These are phyloP conservation scores for Drosophila asahinai DNA, from an alignment of 1,140 invertebrate genomes.

Conservation along the genomic window DNA sequence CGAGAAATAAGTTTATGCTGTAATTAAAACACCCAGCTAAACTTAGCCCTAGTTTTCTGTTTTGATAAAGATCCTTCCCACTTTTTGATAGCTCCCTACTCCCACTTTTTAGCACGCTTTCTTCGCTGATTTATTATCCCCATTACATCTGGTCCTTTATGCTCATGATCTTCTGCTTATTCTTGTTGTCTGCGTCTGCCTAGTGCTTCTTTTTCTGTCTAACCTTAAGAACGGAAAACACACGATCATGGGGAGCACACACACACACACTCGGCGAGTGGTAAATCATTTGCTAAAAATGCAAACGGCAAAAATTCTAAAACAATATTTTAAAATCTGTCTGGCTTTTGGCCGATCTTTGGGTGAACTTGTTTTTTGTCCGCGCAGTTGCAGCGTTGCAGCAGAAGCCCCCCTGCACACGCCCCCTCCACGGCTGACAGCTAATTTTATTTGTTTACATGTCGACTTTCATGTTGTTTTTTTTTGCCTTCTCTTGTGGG, in stretches of 20 bases:
- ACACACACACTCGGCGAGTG: constrained; percentile 20
- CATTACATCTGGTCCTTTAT: constrained; percentile 16
- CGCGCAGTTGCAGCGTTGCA: constrained; percentile 29
- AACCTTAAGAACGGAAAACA: constrained; percentile 56
- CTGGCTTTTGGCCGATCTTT: constrained; percentile 81
- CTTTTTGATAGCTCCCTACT: not conserved
- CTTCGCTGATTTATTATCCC: constrained; percentile 1
- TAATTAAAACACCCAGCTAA: too few relatives aligned
- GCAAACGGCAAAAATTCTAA: constrained; percentile 78
- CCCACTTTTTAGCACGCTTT: constrained; percentile 12
- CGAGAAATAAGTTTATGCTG: too few relatives aligned
- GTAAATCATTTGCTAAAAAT: constrained; percentile 74
- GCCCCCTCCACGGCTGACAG: constrained; percentile 57
- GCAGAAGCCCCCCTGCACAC: not conserved
- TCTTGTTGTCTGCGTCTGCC: constrained; percentile 27
- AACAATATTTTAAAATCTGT: constrained; percentile 84
- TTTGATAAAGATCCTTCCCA: not conserved
- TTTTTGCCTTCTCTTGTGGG: constrained; percentile 59
- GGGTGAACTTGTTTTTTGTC: constrained; percentile 78
- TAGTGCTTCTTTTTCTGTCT: constrained; percentile 63
- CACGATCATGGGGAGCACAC: constrained; percentile 5
- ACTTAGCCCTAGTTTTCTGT: too few relatives aligned
- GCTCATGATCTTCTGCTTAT: constrained; percentile 6
- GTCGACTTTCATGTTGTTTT: constrained; percentile 80
- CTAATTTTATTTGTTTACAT: constrained; percentile 84